phyloP scores from a whole-genome alignment of 2,797 vertebrate genomes.

The Paedocypris micromegethes region DNA sequence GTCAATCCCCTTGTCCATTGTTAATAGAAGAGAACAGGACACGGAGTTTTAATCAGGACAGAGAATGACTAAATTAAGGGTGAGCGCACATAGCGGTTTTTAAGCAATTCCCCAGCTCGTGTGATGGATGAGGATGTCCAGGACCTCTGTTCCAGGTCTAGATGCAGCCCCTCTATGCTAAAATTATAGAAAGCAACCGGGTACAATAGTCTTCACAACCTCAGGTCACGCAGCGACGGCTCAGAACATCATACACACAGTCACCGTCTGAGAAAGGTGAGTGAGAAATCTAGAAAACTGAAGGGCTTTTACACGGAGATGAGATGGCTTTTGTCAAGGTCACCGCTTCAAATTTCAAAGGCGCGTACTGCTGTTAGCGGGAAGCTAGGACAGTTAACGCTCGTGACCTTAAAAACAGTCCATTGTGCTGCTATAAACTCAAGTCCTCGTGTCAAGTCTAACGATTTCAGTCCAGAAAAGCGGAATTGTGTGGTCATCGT shows the following conservation, averaged over 20 bases:
- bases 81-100: not conserved
- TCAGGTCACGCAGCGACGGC: constrained; percentile 10
- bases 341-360: constrained; percentile 3
- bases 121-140: constrained; percentile 26
- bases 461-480: too few species aligned
- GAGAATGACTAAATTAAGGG: constrained; percentile 6
- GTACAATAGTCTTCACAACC: constrained; percentile 17
- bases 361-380: not conserved
- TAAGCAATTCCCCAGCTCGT: constrained; percentile 7
- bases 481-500: too few species aligned
- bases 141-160: constrained; percentile 19
- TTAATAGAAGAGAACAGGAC: too few species aligned
- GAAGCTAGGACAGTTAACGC: not conserved
- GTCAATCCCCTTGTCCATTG: too few species aligned
- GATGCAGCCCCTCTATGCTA: constrained; percentile 13
- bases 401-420: not conserved
- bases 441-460: too few species aligned
- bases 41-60: constrained; percentile 14
- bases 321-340: constrained; percentile 1
- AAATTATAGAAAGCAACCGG: constrained; percentile 15
- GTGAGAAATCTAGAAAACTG: constrained; percentile 27
- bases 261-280: constrained; percentile 36
- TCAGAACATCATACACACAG: constrained; percentile 3
- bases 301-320: not conserved
- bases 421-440: not conserved